Evolutionary conservation across 2,888 invertebrate species (phyloP).

Genomic region (Sesia bembeciformis): DNA sequence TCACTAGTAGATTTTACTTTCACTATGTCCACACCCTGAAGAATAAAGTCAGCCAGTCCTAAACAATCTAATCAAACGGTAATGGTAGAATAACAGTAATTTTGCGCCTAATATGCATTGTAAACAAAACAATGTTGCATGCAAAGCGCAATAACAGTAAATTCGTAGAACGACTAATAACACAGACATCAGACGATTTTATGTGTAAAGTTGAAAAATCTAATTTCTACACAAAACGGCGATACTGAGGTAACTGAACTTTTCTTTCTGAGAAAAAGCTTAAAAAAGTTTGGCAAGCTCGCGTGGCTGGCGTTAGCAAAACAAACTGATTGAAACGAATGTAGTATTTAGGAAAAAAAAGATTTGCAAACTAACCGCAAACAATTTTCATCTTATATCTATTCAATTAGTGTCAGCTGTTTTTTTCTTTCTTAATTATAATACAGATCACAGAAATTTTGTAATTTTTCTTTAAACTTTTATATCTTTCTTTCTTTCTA

Average conservation of each 20-base stretch:
- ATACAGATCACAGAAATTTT: no score
- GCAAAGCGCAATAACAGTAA: constrained; percentile 20
- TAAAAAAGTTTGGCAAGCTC: constrained; percentile 51
- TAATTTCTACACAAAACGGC: constrained; percentile 39
- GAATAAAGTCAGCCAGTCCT: no score
- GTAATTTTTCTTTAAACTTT: no score
- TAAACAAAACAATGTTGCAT: constrained; percentile 11
- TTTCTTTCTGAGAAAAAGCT: constrained; percentile 42
- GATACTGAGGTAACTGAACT: constrained; percentile 44
- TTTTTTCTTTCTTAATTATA: no score
- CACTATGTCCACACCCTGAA: no score
- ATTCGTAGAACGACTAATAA: constrained; percentile 16
- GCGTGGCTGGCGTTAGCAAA: constrained; percentile 47
- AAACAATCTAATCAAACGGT: no score
- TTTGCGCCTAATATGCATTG: no score
- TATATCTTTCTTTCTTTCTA: no score
- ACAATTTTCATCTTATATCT: neutral
- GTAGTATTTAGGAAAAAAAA: neutral
- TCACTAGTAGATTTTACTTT: no score
- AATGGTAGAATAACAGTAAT: no score
- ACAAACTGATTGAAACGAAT: constrained; percentile 18
- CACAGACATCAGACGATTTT: constrained; percentile 6
- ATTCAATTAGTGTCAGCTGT: neutral
- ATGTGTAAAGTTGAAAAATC: constrained; percentile 25
- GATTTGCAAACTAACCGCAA: neutral